phyloP scores from a whole-genome alignment of 2,797 vertebrate species.

The Cossypha polioptera region DNA sequence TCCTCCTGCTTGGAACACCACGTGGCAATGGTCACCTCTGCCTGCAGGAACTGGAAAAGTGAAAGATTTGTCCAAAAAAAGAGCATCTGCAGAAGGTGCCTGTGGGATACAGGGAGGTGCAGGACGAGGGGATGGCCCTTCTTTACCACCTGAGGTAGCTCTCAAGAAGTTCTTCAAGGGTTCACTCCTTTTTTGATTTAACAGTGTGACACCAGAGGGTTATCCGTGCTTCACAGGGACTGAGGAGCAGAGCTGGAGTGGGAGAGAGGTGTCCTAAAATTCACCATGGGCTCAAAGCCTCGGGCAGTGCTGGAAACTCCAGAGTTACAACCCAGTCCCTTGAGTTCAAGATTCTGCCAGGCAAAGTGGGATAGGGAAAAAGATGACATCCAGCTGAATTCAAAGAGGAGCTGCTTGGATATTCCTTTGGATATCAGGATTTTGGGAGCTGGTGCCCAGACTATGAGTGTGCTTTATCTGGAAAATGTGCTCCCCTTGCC shows the following conservation, averaged over 20 bases:
- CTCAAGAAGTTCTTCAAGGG: not conserved
- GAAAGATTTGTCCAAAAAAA: not conserved
- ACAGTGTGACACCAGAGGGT: not conserved
- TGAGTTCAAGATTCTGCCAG: not conserved
- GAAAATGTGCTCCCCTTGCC: not conserved
- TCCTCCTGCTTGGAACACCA: not conserved
- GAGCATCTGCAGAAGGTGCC: not conserved
- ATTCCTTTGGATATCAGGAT: not conserved
- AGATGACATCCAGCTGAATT: not conserved
- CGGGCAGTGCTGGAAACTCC: not conserved
- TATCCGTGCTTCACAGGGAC: not conserved
- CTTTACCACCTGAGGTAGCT: slow-evolving; percentile 9
- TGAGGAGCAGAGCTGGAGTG: not conserved
- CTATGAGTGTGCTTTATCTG: not conserved
- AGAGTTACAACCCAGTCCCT: not conserved
- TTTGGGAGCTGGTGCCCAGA: not conserved
- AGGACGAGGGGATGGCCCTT: not conserved
- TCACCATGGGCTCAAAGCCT: accelerated
- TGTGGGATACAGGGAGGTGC: not conserved
- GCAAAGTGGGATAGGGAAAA: not conserved
- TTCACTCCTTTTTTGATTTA: not conserved
- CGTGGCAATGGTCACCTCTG: not conserved
- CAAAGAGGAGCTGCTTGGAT: not conserved
- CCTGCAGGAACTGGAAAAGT: not conserved
- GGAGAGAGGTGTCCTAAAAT: not conserved